A percentile compares a stretch with the other conserved stretches of the same genome.
phyloP scores from a whole-genome alignment of 2,797 vertebrate genomes.

The Protonibea diacanthus region DNA sequence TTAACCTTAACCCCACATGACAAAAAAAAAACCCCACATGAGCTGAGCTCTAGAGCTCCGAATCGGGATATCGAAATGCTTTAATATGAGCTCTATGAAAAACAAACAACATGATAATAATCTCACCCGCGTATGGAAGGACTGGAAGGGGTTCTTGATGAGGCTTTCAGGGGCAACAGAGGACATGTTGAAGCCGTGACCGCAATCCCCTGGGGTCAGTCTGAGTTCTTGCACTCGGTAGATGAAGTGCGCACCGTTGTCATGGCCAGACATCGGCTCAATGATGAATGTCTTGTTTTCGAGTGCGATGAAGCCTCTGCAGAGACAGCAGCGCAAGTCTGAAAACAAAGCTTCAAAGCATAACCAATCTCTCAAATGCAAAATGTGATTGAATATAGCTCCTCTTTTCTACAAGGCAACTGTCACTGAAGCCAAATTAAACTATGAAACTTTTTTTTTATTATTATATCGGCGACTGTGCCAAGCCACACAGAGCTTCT shows the following conservation, averaged over 20 bases:
- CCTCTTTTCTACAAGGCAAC: constrained; percentile 11
- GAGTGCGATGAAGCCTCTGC: constrained; percentile 93
- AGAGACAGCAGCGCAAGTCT: constrained; percentile 51
- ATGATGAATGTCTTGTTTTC: constrained; percentile 91
- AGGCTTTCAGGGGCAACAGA: constrained; percentile 56
- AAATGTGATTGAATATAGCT: constrained; percentile 33
- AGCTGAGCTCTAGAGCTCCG: not conserved
- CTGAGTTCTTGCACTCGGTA: constrained; percentile 86
- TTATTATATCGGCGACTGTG: not conserved
- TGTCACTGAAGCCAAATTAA: constrained; percentile 18
- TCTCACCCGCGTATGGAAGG: constrained; percentile 88
- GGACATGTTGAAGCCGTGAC: constrained; percentile 86
- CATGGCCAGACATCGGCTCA: constrained; percentile 86
- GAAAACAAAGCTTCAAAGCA: constrained; percentile 55
- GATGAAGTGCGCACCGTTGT: constrained; percentile 85
- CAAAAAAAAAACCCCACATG: not conserved
- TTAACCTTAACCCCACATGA: constrained; percentile 3
- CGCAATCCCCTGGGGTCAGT: constrained; percentile 87
- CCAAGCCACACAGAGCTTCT: constrained; percentile 4
- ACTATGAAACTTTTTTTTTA: constrained; percentile 21
- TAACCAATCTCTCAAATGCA: constrained; percentile 34
- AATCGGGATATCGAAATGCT: constrained; percentile 12
- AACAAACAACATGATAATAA: constrained; percentile 6
- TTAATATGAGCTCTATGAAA: constrained; percentile 16
- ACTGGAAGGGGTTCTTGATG: constrained; percentile 70